Percentiles rank a stretch among this genome's conserved stretches.
These are phyloP conservation scores for Selene dorsalis DNA, from an alignment of 2,797 vertebrate genomes.

Conservation along the genomic window DNA sequence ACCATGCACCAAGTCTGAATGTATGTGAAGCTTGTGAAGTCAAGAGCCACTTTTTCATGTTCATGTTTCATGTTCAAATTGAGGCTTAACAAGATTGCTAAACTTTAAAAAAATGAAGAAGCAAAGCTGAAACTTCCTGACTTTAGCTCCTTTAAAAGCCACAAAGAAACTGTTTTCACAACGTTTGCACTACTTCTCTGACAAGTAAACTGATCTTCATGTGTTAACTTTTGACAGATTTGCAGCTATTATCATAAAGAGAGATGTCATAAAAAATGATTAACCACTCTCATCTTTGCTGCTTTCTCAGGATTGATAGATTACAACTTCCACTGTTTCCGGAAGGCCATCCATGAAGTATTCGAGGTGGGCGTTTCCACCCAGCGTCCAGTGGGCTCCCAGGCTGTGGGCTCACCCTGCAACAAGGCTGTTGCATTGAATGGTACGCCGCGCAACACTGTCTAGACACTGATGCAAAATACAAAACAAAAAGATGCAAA, in stretches of 20 bases:
- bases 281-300: not conserved
- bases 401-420: slow-evolving; percentile 88
- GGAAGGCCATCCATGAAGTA: slow-evolving; percentile 99
- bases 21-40: not conserved
- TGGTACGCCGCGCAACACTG: slow-evolving; percentile 92
- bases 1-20: not conserved
- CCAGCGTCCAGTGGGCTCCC: slow-evolving; percentile 85
- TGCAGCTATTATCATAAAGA: not conserved
- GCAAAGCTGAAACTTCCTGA: not conserved
- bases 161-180: not conserved
- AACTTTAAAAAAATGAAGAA: too few relatives aligned
- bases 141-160: not conserved
- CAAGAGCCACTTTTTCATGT: not conserved
- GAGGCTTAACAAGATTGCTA: not conserved
- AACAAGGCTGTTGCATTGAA: slow-evolving; percentile 94
- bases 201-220: not conserved
- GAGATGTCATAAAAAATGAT: not conserved
- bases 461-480: slow-evolving; percentile 82
- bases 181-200: not conserved
- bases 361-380: slow-evolving; percentile 96
- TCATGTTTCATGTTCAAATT: too few relatives aligned
- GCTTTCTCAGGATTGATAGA: slow-evolving; percentile 93
- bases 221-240: not conserved
- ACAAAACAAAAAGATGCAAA: slow-evolving; percentile 45
- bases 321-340: slow-evolving; percentile 99